Evolutionary conservation across 2,888 invertebrate genomes (phyloP).

Genomic region (Carabus problematicus): DNA sequence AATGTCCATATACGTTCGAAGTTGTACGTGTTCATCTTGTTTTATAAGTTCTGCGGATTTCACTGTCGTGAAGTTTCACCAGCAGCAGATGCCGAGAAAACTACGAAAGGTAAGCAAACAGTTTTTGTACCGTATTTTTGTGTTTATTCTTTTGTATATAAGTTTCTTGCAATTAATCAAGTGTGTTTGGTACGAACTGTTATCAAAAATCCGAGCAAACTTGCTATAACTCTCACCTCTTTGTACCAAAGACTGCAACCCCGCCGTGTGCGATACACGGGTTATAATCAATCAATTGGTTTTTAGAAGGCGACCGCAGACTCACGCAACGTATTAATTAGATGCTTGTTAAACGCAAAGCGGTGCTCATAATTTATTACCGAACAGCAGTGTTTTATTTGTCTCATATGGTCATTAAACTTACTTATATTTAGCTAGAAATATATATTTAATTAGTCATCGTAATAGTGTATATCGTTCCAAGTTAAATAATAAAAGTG

Average conservation of each 20-base stretch:
- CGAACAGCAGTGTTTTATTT: slow-evolving; percentile 49
- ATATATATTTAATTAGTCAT: neutral
- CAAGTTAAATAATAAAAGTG: no score
- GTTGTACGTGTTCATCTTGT: slow-evolving; percentile 1
- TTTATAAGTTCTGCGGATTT: neutral
- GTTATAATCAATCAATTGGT: slow-evolving; percentile 35
- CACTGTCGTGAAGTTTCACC: slow-evolving; percentile 7
- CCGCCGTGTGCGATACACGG: slow-evolving; percentile 19
- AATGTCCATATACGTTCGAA: neutral
- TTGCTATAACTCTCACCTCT: slow-evolving; percentile 14
- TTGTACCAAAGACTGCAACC: neutral
- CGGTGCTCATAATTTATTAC: slow-evolving; percentile 53
- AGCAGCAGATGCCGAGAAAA: neutral
- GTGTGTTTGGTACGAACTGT: slow-evolving; percentile 19
- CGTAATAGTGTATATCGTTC: no score
- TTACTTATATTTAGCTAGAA: neutral
- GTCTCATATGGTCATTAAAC: slow-evolving; percentile 46
- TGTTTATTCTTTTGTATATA: neutral
- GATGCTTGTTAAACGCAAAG: slow-evolving; percentile 52
- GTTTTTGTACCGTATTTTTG: slow-evolving; percentile 6
- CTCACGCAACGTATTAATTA: slow-evolving; percentile 53
- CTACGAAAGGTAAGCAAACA: slow-evolving; percentile 26
- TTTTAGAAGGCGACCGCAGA: slow-evolving; percentile 6
- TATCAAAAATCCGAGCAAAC: slow-evolving; percentile 22
- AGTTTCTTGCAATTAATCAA: slow-evolving; percentile 37